Percentiles rank a stretch among this genome's conserved stretches.
phyloP scores from a whole-genome alignment of 2,113 vertebrate genomes.

The Typhlomys cinereus region DNA sequence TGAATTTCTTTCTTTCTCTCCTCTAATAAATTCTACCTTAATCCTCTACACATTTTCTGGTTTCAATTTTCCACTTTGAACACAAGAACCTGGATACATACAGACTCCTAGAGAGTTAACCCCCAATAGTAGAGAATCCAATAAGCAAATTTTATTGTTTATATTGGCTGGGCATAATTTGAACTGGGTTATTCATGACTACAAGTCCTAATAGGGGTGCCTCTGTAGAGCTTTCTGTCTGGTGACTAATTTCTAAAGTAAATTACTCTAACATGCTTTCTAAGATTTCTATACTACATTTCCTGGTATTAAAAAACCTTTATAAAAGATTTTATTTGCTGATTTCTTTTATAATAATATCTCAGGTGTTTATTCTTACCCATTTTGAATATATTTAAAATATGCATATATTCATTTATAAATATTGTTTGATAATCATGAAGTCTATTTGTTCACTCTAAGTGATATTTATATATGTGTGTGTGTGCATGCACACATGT shows the following conservation, averaged over 20 bases:
- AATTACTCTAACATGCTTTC: not conserved
- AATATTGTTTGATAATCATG: not conserved
- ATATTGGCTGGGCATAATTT: not conserved
- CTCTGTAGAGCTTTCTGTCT: not conserved
- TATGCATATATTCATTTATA: not conserved
- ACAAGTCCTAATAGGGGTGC: not conserved
- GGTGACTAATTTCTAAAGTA: not conserved
- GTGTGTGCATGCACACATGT: no score
- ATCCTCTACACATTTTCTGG: no score
- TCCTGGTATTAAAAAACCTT: no score
- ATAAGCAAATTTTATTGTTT: not conserved
- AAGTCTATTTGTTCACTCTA: not conserved
- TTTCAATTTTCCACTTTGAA: no score
- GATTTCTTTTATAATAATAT: not conserved
- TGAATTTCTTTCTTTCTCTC: no score
- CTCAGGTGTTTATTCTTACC: not conserved
- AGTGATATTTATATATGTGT: not conserved
- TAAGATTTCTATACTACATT: not conserved
- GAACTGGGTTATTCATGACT: not conserved
- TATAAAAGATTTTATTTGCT: not conserved
- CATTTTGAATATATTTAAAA: not conserved
- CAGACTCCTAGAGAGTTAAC: no score
- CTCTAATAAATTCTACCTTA: no score
- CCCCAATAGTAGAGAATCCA: not conserved
- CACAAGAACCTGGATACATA: no score